Percentiles rank a stretch among this genome's conserved stretches.
These are phyloP conservation scores for Omphaloscelis lunosa DNA, from an alignment of 2,888 invertebrate species.

Conservation along the genomic window DNA sequence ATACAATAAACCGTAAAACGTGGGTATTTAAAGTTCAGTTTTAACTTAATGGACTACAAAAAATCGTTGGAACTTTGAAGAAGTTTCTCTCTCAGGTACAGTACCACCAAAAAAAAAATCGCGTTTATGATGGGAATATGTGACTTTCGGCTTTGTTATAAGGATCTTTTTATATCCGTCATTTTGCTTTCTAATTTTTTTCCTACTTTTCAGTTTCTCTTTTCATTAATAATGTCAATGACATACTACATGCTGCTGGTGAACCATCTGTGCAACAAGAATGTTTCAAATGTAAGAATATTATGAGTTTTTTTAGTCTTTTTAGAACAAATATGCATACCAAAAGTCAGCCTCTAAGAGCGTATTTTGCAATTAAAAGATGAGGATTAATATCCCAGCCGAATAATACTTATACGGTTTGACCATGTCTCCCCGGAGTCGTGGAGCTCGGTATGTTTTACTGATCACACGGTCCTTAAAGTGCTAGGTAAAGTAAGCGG, in stretches of 20 bases:
- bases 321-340: background rate
- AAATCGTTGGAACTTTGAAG: background rate
- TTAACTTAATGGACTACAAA: background rate
- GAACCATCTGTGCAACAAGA: background rate
- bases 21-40: background rate
- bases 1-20: too few species aligned
- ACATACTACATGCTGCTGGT: slow-evolving; percentile 14
- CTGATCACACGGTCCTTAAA: background rate
- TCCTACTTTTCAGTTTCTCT: slow-evolving; percentile 22
- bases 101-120: background rate
- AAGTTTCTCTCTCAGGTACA: background rate
- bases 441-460: background rate
- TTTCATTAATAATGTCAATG: background rate
- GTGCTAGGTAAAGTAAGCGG: background rate
- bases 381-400: background rate
- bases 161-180: background rate
- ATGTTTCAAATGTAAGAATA: background rate
- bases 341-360: background rate
- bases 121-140: background rate
- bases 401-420: background rate
- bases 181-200: background rate
- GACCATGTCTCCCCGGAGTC: too few species aligned
- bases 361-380: background rate
- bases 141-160: background rate
- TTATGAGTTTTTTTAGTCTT: background rate